Evolutionary conservation across 2,113 vertebrate genomes (phyloP).

Genomic region (Thalassarche chlororhynchos): DNA sequence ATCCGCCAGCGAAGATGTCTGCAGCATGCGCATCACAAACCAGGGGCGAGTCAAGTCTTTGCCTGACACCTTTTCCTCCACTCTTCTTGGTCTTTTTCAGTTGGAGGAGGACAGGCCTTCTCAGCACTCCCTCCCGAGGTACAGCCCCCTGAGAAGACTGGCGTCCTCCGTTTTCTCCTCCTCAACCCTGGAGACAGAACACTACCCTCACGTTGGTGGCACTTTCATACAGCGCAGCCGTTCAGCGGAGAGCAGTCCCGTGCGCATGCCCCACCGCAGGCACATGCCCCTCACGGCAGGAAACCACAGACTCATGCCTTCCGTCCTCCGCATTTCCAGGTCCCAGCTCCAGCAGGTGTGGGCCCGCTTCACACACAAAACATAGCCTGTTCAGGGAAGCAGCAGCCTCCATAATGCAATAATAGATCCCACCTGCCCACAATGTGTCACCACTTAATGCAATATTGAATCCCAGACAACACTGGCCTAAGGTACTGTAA

Average conservation of each 20-base stretch:
- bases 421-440: constrained; percentile 73
- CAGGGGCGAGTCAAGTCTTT: constrained; percentile 82
- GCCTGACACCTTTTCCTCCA: constrained; percentile 88
- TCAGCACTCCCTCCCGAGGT: constrained; percentile 87
- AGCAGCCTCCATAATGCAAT: constrained; percentile 81
- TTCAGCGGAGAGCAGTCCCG: constrained; percentile 97
- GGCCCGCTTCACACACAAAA: constrained; percentile 96
- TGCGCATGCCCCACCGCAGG: constrained; percentile 87
- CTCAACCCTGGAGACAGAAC: constrained; percentile 97
- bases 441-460: constrained; percentile 68
- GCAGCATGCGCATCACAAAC: constrained; percentile 74
- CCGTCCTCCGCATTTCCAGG: constrained; percentile 90
- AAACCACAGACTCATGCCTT: constrained; percentile 93
- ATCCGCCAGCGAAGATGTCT: constrained; percentile 66
- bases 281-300: constrained; percentile 81
- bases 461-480: constrained; percentile 69
- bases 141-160: constrained; percentile 98
- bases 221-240: constrained; percentile 99
- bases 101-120: constrained; percentile 92
- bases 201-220: constrained; percentile 90
- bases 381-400: constrained; percentile 82
- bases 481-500: constrained; percentile 78
- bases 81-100: constrained; percentile 99
- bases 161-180: constrained; percentile 99
- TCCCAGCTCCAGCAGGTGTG: constrained; percentile 97